phyloP scores from a whole-genome alignment of 2,113 vertebrate genomes.

The Datnioides undecimradiatus region DNA sequence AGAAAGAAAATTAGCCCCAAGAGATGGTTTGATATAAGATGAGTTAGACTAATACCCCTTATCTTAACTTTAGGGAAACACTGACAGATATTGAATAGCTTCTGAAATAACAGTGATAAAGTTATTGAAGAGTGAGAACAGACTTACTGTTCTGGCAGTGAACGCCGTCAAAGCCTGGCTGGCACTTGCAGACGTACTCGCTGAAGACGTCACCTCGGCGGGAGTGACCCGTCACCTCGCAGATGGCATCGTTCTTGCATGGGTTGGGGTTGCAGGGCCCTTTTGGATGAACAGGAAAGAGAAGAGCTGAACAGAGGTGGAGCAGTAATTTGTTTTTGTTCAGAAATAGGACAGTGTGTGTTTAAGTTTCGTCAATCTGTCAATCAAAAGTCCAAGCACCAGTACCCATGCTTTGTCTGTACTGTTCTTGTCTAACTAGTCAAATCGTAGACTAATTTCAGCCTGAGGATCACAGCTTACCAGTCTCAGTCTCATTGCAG shows the following conservation, averaged over 20 bases:
- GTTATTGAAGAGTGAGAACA: background rate
- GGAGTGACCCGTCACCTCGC: slow-evolving; percentile 75
- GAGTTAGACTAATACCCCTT: background rate
- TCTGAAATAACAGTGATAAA: background rate
- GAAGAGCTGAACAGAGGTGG: background rate
- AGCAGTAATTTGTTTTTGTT: background rate
- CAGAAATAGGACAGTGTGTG: background rate
- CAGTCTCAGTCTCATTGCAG: slow-evolving; percentile 91
- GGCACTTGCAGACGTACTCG: slow-evolving; percentile 91
- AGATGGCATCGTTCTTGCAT: slow-evolving; percentile 88
- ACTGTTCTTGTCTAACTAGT: background rate
- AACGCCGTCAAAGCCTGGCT: slow-evolving; percentile 85
- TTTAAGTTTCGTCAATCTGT: background rate
- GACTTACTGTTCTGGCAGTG: slow-evolving; percentile 94
- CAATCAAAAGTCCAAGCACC: background rate
- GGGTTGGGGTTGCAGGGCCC: slow-evolving; percentile 93
- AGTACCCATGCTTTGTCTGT: too few relatives aligned
- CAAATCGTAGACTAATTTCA: background rate
- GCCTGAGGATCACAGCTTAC: slow-evolving; percentile 67
- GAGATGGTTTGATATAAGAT: background rate
- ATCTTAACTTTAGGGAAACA: background rate
- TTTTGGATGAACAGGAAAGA: slow-evolving; percentile 52
- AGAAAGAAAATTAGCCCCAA: too few relatives aligned
- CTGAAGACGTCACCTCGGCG: slow-evolving; percentile 90
- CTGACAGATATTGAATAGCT: background rate